Evolutionary conservation across 2,888 invertebrate species (phyloP), one percentile per base, ranked within the genome.

Genomic region (Leptinotarsa haldemani): DNA sequence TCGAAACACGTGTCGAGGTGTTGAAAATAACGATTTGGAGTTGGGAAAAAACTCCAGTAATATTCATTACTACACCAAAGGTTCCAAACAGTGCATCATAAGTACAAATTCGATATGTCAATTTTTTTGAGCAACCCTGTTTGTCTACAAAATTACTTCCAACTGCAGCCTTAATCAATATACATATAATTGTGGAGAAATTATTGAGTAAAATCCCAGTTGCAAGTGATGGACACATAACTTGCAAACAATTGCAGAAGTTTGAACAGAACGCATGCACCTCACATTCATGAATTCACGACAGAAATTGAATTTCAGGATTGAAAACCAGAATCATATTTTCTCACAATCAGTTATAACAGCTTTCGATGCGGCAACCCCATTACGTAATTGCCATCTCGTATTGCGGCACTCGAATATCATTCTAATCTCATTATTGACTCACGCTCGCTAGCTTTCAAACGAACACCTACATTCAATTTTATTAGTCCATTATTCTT

Each of bases 371-470:
- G 56, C 25, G 22, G 56, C 56, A 56, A 56, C 3, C 22, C 56
- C 56, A 56, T 56, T 56, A 56, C 56, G 56, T 56, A 56, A 56
- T 56, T 56, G 56, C 56, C 56, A 13, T 56, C 56, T 56, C 56
- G 56, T 22, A 56, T 56, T 56, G 22, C 56, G 4, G 56, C 56
- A 56, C 56, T 56, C 22, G 56, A 56, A 56, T 56, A 56, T 56
- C 56, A 56, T 22, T 56, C 56, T 56, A 56, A 56, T 22, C 22
- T 56, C 9, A 22, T 25, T 56, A 56, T 56, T 56, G 56, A 56
- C 13, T 56, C 56, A 13, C 22, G 22, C 20, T 20, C 56, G 56
- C 56, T 56, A 56, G 56, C 13, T 56, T 56, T 22, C 3, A 20
- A 56, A 56, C 56, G 56, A 56, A 56, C 56, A 22, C 22, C 56